Evolutionary conservation across 2,797 vertebrate genomes (phyloP), one percentile per base, ranked within the genome.

Genomic region (Aselliscus stoliczkanus): DNA sequence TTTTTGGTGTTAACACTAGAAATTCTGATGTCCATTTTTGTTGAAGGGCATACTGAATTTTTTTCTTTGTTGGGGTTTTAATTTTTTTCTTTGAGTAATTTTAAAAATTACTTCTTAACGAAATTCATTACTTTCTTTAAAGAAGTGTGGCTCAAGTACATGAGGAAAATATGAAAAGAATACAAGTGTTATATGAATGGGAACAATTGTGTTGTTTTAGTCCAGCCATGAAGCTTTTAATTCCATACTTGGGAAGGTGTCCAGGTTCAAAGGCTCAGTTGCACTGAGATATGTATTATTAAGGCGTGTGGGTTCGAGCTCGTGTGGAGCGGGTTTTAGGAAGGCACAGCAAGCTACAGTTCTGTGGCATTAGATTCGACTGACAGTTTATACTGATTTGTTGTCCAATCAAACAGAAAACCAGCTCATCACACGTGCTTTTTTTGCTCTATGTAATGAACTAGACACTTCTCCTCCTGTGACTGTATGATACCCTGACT

Each of bases 211-310:
- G 86, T 94, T 97, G 95, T 97, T 94, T 97, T 72, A 89, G 77
- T 97, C 85, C 93, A 88, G 88, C 96, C 84, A 44, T 97, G 96
- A 94, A 97, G 93, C 86, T 97, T 98, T 98, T 98, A 97, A 97
- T 97, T 98, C 97, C 93, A 79, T 96, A 94, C 96, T 97, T 97
- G 96, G 97, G 97, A 92, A 97, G 97, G 95, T 85, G 93, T 69
- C 92, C 97, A 95, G 95, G 97, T 98, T 97, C 98, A 97, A 96
- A 97, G 94, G 97, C 97, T 98, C 97, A 97, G 81, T 94, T 88
- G 88, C 94, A 8, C 86, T 90, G 97, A 97, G 98, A 97, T 96
- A 96, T 97, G 96, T 96, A 97, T 98, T 98, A 98, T 98, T 98
- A 97, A 98, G 98, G 90, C 94, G 84, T 93, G 69, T 91, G 65